A percentile compares a stretch with the other conserved stretches of the same genome.
Conservation (phyloP, 2,888 invertebrate genomes). For the Smittia sp. region DNA sequence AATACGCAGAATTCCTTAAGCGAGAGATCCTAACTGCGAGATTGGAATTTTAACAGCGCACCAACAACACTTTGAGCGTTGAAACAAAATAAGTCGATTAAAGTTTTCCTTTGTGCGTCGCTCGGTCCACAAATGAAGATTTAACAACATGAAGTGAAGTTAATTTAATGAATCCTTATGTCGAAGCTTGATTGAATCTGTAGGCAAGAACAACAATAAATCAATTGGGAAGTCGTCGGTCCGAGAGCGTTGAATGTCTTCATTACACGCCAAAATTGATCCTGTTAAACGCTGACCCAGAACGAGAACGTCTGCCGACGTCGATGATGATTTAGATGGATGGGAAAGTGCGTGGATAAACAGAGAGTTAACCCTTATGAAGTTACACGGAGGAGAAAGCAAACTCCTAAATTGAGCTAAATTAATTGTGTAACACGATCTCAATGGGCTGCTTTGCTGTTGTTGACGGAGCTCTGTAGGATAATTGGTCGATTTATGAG, state of each 20-base stretch:
- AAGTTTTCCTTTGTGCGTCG: background rate
- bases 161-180: slow-evolving; percentile 35
- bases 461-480: background rate
- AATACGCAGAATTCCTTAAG: slow-evolving; percentile 25
- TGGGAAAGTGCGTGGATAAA: slow-evolving; percentile 9
- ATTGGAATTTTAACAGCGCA: background rate
- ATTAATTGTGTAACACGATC: slow-evolving; percentile 16
- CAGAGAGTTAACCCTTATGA: slow-evolving; percentile 24
- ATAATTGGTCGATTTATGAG: slow-evolving; percentile 31
- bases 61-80: background rate
- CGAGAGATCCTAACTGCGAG: background rate
- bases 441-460: background rate
- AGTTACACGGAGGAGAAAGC: background rate
- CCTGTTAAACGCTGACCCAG: background rate
- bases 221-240: slow-evolving; percentile 32
- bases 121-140: background rate
- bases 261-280: slow-evolving; percentile 26
- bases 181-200: slow-evolving; percentile 6
- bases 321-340: slow-evolving; percentile 16
- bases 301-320: background rate
- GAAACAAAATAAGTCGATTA: background rate
- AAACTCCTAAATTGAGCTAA: slow-evolving; percentile 2
- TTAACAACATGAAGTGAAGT: background rate
- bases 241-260: slow-evolving; percentile 14
- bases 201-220: slow-evolving; percentile 31